These are phyloP conservation scores for Myotis planiceps DNA, from an alignment of 2,797 vertebrate species.

Conservation along the genomic window DNA sequence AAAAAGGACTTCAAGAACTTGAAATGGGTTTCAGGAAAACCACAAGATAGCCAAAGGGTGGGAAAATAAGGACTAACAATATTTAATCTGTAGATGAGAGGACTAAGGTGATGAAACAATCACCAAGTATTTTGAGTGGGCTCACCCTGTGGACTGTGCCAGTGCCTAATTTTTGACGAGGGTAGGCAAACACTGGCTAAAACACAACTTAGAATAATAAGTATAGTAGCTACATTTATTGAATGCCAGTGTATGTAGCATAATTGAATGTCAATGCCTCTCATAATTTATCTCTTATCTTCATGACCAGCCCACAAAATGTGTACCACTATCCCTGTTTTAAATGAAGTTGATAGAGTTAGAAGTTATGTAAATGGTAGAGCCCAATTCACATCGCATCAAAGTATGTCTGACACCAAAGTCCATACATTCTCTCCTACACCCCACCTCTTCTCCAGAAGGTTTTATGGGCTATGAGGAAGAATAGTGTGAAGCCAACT, in stretches of 20 bases:
- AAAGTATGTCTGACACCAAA: neutral
- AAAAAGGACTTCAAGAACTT: slow-evolving; percentile 40
- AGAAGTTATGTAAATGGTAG: neutral
- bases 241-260: neutral
- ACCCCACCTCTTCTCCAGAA: neutral
- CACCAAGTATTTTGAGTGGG: slow-evolving; percentile 27
- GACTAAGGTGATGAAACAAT: slow-evolving; percentile 21
- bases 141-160: neutral
- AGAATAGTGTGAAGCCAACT: neutral
- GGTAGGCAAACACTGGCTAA: neutral
- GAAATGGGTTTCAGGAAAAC: slow-evolving; percentile 60
- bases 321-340: neutral
- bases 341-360: neutral
- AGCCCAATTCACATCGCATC: neutral
- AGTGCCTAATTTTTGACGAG: slow-evolving; percentile 60
- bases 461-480: neutral
- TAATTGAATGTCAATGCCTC: neutral
- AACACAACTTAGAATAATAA: neutral
- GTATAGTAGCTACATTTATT: neutral
- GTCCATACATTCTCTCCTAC: neutral
- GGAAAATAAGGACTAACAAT: slow-evolving; percentile 56
- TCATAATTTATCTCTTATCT: neutral
- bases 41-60: slow-evolving; percentile 45
- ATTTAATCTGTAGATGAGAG: slow-evolving; percentile 34
- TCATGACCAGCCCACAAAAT: neutral